Percentiles rank a stretch among this genome's conserved stretches.
Evolutionary conservation across 2,113 vertebrate genomes (phyloP).

Genomic region (Percina caprodes): DNA sequence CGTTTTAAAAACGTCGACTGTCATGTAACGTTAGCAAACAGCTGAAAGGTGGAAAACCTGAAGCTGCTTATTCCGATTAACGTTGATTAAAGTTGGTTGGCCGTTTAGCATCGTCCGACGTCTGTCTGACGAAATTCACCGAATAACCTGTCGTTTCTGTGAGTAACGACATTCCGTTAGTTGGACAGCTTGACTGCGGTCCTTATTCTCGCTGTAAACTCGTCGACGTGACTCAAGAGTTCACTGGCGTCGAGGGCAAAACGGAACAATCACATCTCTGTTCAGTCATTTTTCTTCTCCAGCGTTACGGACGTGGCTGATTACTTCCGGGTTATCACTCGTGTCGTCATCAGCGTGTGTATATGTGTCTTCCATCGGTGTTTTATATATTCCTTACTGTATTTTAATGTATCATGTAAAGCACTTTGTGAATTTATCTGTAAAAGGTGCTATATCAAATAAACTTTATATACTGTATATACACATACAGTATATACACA

Average conservation of each 20-base stretch:
- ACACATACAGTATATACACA: no score
- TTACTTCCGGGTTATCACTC: slow-evolving; percentile 59
- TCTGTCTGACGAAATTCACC: neutral
- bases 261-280: slow-evolving; percentile 69
- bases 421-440: no score
- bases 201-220: neutral
- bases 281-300: slow-evolving; percentile 49
- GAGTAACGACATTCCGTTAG: slow-evolving; percentile 10
- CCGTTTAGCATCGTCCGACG: slow-evolving; percentile 24
- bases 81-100: neutral
- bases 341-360: slow-evolving; percentile 10
- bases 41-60: neutral
- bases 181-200: fast-evolving
- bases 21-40: neutral
- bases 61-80: neutral
- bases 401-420: no score
- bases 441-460: no score
- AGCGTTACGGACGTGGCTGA: slow-evolving; percentile 4
- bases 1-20: neutral
- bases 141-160: neutral
- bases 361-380: no score
- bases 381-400: no score
- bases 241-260: neutral
- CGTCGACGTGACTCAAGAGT: neutral
- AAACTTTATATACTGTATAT: no score